Percentiles rank a stretch among this genome's conserved stretches.
Evolutionary conservation across 2,797 vertebrate genomes (phyloP).

Genomic region (Characodon lateralis): DNA sequence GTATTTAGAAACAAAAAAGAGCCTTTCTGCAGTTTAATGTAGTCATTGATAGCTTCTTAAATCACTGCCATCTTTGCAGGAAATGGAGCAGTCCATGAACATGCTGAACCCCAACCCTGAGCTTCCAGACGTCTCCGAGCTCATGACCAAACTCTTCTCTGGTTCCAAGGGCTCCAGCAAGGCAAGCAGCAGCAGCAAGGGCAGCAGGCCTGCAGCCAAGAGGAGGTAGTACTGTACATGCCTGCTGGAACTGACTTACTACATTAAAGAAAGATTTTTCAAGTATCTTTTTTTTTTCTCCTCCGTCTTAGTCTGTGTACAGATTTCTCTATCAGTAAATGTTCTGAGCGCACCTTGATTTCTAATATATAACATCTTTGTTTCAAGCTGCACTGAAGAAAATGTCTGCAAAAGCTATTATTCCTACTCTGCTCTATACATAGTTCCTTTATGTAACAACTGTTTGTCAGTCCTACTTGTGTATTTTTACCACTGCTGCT

Average conservation of each 20-base stretch:
- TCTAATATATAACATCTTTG: constrained; percentile 43
- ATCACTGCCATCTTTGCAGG: constrained; percentile 75
- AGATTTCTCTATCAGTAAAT: constrained; percentile 65
- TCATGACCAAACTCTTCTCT: constrained; percentile 99
- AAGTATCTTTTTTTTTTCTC: constrained; percentile 49
- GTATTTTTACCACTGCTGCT: constrained; percentile 76
- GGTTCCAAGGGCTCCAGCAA: constrained; percentile 94
- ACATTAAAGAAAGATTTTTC: constrained; percentile 66
- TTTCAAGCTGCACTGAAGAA: constrained; percentile 65
- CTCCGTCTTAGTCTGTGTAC: constrained; percentile 65
- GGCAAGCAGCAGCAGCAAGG: constrained; percentile 88
- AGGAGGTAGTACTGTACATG: constrained; percentile 88
- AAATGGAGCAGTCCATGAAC: constrained; percentile 99
- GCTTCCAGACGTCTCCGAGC: constrained; percentile 96
- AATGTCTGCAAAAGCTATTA: constrained; percentile 43
- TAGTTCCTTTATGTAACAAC: constrained; percentile 35
- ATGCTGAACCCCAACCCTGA: constrained; percentile 99
- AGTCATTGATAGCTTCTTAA: constrained; percentile 1
- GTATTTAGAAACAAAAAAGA: no score
- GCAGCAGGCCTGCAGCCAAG: constrained; percentile 90
- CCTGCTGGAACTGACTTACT: constrained; percentile 27
- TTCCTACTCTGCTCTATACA: constrained; percentile 46
- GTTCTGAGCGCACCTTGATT: constrained; percentile 60
- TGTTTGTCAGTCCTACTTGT: constrained; percentile 43
- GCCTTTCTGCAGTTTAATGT: no score